Conservation (phyloP, 2,888 invertebrate genomes). For the Drosophila mayaguana region DNA sequence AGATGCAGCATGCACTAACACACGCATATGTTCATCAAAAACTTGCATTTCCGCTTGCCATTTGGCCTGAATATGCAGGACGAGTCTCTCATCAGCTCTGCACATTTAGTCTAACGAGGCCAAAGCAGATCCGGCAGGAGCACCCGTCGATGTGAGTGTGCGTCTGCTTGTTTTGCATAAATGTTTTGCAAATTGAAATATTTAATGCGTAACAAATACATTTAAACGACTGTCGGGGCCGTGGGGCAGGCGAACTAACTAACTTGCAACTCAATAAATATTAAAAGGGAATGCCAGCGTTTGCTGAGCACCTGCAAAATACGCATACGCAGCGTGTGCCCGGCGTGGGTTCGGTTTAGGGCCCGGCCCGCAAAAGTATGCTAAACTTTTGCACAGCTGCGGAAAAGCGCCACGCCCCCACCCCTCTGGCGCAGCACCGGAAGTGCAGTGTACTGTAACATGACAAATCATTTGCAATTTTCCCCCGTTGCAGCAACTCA, state of each 20-base stretch:
- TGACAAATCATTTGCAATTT: conserved; percentile 76
- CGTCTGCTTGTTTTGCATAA: conserved; percentile 61
- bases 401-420: conserved; percentile 17
- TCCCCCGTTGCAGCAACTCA: conserved; percentile 30
- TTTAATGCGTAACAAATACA: conserved; percentile 70
- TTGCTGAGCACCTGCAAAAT: conserved; percentile 41
- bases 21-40: conserved; percentile 56
- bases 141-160: conserved; percentile 5
- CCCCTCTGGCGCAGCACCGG: conserved; percentile 35
- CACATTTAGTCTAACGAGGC: conserved; percentile 50
- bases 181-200: conserved; percentile 76
- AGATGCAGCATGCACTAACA: conserved; percentile 21
- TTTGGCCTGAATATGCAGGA: conserved; percentile 35
- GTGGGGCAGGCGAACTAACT: conserved; percentile 8
- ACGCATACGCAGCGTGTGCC: conserved; percentile 50
- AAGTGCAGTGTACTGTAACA: conserved; percentile 62
- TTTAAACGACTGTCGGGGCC: conserved; percentile 30
- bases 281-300: conserved; percentile 63
- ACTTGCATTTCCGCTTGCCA: conserved; percentile 55
- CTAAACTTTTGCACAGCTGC: conserved; percentile 30
- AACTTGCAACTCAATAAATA: conserved; percentile 75
- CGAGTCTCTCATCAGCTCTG: conserved; percentile 1
- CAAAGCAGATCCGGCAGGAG: conserved; percentile 28
- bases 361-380: conserved; percentile 11
- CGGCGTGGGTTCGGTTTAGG: not conserved